Percentiles rank a stretch among this genome's conserved stretches.
These are phyloP conservation scores for Chloropsis cyanopogon DNA, from an alignment of 2,113 vertebrate genomes.

Conservation along the genomic window DNA sequence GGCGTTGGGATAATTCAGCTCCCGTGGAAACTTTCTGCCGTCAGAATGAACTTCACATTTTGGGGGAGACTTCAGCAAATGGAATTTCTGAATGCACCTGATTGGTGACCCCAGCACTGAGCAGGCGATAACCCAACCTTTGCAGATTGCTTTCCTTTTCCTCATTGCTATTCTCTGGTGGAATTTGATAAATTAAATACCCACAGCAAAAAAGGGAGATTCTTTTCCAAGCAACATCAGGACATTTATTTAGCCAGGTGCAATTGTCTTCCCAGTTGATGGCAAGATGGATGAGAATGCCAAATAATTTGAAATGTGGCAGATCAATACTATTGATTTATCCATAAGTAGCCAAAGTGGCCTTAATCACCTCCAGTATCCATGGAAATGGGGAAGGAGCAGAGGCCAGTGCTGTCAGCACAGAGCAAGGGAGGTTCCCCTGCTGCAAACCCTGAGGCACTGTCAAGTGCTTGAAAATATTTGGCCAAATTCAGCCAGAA, in stretches of 20 bases:
- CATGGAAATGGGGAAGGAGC: background rate
- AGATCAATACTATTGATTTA: slow-evolving; percentile 25
- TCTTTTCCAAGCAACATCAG: background rate
- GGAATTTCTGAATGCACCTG: background rate
- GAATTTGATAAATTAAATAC: background rate
- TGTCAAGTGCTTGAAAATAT: background rate
- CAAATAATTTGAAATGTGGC: background rate
- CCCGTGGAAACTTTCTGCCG: background rate
- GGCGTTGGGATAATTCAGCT: background rate
- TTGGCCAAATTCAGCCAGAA: background rate
- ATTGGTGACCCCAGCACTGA: background rate
- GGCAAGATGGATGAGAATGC: background rate
- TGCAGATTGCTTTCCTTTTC: background rate
- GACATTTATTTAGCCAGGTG: background rate
- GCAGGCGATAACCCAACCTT: background rate
- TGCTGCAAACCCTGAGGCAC: background rate
- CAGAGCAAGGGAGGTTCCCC: background rate
- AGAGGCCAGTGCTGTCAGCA: background rate
- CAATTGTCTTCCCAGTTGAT: background rate
- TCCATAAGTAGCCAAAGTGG: slow-evolving; percentile 32
- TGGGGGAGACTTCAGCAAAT: background rate
- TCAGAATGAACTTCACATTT: background rate
- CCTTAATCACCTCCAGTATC: background rate
- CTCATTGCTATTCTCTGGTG: background rate
- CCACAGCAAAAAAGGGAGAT: background rate